Evolutionary conservation across 2,888 invertebrate species (phyloP).

Genomic region (Hyles lineata): DNA sequence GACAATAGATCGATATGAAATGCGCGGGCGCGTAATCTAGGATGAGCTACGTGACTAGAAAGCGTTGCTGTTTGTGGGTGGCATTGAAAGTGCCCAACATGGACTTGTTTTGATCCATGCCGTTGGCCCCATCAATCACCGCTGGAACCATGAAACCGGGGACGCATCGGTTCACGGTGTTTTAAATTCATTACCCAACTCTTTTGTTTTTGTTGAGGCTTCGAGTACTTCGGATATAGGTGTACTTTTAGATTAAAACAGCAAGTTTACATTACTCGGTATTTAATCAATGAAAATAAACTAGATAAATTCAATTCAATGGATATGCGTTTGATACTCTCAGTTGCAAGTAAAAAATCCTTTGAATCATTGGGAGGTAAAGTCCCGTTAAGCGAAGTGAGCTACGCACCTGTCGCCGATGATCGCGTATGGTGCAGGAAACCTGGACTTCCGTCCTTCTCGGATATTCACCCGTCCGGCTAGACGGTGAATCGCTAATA

Average conservation of each 20-base stretch:
- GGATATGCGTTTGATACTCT: neutral
- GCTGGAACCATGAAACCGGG: conserved; percentile 34
- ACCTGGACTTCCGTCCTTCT: conserved; percentile 80
- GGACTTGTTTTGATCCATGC: conserved; percentile 73
- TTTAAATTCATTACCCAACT: too few relatives aligned
- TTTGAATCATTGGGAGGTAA: neutral
- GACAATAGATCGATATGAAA: conserved; percentile 22
- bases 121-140: conserved; percentile 60
- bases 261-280: too few relatives aligned
- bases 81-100: conserved; percentile 66
- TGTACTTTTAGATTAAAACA: too few relatives aligned
- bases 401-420: conserved; percentile 40
- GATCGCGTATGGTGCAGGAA: conserved; percentile 70
- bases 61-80: conserved; percentile 37
- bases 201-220: too few relatives aligned
- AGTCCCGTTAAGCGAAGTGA: conserved; percentile 15
- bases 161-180: conserved; percentile 5
- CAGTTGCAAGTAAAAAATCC: neutral
- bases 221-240: too few relatives aligned
- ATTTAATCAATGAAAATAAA: neutral
- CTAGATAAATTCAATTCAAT: neutral
- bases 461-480: conserved; percentile 77
- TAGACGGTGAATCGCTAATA: conserved; percentile 74
- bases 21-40: conserved; percentile 26
- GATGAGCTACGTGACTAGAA: conserved; percentile 32